Percentiles rank a stretch among this genome's conserved stretches.
These are phyloP conservation scores for Eilema sororculum DNA, from an alignment of 2,888 invertebrate species.

Conservation along the genomic window DNA sequence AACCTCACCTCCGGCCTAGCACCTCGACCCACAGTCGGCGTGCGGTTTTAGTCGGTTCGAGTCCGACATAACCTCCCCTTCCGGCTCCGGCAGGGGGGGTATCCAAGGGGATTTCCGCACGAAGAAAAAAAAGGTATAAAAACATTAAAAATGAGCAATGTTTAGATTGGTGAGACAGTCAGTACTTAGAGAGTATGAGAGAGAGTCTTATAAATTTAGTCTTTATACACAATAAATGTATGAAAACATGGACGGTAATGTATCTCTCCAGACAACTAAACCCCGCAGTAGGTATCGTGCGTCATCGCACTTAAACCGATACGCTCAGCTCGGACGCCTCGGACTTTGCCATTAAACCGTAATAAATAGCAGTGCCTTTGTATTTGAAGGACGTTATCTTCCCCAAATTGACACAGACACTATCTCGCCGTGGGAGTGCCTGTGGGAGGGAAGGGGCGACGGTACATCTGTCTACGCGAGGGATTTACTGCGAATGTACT, in stretches of 20 bases:
- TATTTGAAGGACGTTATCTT: slow-evolving; percentile 3
- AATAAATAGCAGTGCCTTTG: slow-evolving; percentile 4
- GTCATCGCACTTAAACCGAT: background rate
- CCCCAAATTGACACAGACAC: slow-evolving; percentile 2
- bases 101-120: too few relatives aligned
- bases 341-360: background rate
- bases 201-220: too few relatives aligned
- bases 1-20: too few relatives aligned
- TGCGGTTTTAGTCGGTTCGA: too few relatives aligned
- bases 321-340: background rate
- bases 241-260: background rate
- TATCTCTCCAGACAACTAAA: background rate
- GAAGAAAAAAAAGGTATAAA: too few relatives aligned
- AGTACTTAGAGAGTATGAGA: too few relatives aligned
- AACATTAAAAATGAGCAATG: too few relatives aligned
- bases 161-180: too few relatives aligned
- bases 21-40: too few relatives aligned
- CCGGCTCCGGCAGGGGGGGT: too few relatives aligned
- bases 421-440: slow-evolving; percentile 12
- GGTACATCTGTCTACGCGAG: slow-evolving; percentile 8
- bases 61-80: too few relatives aligned
- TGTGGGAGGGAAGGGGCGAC: background rate
- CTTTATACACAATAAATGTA: background rate
- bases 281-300: background rate
- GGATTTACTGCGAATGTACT: slow-evolving; percentile 10